A percentile compares a stretch with the other conserved stretches of the same genome.
Conservation (phyloP, 1,140 invertebrate species). For the Cardiocondyla obscurior region DNA sequence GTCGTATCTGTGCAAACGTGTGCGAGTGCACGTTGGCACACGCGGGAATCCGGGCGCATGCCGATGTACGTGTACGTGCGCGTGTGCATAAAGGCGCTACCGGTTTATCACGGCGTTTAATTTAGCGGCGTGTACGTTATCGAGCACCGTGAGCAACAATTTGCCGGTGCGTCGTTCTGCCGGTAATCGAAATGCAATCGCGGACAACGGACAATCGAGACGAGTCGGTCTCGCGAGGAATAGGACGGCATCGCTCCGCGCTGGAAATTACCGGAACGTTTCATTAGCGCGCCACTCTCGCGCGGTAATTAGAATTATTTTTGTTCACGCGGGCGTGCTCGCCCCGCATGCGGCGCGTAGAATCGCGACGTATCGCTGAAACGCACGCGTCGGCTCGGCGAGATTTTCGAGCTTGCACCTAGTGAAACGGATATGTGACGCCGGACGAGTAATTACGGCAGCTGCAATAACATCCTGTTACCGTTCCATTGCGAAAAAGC, state of each 20-base stretch:
- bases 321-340: neutral
- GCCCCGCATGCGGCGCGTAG: neutral
- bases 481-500: neutral
- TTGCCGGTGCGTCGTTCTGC: constrained; percentile 59
- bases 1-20: neutral
- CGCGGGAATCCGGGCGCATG: neutral
- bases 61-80: neutral
- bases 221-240: neutral
- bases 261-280: constrained; percentile 36
- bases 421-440: constrained; percentile 28
- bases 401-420: constrained; percentile 37
- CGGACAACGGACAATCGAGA: constrained; percentile 49
- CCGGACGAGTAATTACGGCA: constrained; percentile 16
- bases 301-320: constrained; percentile 44
- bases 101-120: constrained; percentile 68
- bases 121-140: constrained; percentile 65
- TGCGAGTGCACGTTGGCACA: neutral
- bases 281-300: constrained; percentile 34
- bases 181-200: constrained; percentile 68
- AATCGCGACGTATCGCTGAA: neutral
- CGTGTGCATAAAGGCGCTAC: constrained; percentile 52
- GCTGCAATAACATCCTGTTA: constrained; percentile 13
- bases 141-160: constrained; percentile 62
- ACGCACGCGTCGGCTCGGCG: constrained; percentile 1
- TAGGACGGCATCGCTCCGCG: neutral